Evolutionary conservation across 2,888 invertebrate genomes (phyloP).

Genomic region (Lepidocyrtoides sp.): DNA sequence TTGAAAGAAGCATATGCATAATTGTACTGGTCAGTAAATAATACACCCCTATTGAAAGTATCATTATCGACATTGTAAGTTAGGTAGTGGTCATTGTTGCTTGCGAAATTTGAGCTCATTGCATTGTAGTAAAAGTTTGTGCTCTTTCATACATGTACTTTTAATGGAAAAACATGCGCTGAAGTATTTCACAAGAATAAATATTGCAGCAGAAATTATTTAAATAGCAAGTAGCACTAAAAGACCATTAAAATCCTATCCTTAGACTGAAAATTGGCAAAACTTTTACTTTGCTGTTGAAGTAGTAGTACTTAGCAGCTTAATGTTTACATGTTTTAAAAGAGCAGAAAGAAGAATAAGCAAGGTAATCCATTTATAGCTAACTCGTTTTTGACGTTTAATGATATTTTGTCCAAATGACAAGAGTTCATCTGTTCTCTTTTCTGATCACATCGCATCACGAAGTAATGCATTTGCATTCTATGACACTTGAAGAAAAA

Average conservation of each 20-base stretch:
- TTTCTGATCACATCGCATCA: slow-evolving; percentile 18
- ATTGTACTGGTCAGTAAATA: not conserved
- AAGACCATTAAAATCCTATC: slow-evolving; percentile 19
- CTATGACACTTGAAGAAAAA: not conserved
- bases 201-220: not conserved
- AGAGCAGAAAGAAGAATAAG: no score
- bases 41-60: not conserved
- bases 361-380: not conserved
- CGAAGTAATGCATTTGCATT: not conserved
- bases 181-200: not conserved
- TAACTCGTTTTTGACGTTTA: slow-evolving; percentile 30
- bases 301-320: no score
- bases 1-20: not conserved
- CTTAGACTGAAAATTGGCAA: not conserved
- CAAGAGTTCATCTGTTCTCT: slow-evolving; percentile 8
- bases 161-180: not conserved
- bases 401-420: slow-evolving; percentile 21
- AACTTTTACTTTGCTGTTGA: not conserved
- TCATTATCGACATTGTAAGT: slow-evolving; percentile 13
- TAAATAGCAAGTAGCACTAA: not conserved
- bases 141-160: not conserved
- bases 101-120: slow-evolving; percentile 14
- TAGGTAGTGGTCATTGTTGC: slow-evolving; percentile 9
- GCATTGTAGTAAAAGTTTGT: not conserved
- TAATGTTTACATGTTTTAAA: no score